Conservation (phyloP, 2,113 vertebrate genomes). For the Oncorhynchus nerka region DNA sequence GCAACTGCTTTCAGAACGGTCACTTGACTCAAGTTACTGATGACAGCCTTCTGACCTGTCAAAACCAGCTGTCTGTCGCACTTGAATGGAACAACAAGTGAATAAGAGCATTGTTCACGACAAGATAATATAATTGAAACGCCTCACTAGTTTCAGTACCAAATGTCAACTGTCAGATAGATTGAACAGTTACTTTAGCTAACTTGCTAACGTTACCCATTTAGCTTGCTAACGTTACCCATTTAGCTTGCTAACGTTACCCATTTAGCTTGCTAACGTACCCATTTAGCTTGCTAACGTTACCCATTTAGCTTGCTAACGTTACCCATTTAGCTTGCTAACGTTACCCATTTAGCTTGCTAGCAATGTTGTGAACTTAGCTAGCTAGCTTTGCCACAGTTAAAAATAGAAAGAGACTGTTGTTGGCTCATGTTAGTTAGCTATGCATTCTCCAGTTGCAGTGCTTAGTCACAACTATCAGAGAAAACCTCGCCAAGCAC, state of each 20-base stretch:
- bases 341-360: background rate
- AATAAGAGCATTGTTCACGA: background rate
- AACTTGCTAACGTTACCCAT: background rate
- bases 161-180: background rate
- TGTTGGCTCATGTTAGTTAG: background rate
- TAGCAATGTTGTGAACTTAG: background rate
- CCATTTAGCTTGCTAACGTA: background rate
- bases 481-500: background rate
- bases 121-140: background rate
- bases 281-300: no score
- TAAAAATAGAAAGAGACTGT: background rate
- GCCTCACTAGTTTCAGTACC: background rate
- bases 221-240: no score
- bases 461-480: no score
- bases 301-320: no score
- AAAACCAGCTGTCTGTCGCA: no score
- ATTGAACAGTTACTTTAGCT: background rate
- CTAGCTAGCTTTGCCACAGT: background rate
- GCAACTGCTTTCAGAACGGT: no score
- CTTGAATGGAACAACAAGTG: no score
- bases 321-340: background rate
- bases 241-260: background rate
- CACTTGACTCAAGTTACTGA: no score
- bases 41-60: no score
- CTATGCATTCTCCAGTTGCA: background rate